Evolutionary conservation across 2,888 invertebrate genomes (phyloP).

Genomic region (Rhabditoides inermis): DNA sequence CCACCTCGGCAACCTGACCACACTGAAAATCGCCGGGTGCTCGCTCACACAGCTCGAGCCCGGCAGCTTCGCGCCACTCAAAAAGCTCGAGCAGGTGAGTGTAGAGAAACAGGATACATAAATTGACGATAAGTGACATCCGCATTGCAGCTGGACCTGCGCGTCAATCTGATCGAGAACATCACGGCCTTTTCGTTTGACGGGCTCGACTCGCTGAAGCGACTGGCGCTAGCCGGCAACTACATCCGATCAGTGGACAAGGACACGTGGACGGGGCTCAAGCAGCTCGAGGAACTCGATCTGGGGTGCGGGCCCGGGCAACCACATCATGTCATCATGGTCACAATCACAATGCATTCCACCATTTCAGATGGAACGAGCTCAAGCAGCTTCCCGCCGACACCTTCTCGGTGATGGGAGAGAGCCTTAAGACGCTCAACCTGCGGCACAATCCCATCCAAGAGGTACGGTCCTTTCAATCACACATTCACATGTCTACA

Average conservation of each 20-base stretch:
- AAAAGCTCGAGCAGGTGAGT: slow-evolving; percentile 62
- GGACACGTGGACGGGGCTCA: slow-evolving; percentile 75
- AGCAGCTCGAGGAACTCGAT: slow-evolving; percentile 73
- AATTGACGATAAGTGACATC: neutral
- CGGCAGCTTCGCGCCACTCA: slow-evolving; percentile 75
- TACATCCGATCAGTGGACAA: slow-evolving; percentile 57
- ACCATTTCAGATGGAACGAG: no score
- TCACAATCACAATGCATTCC: no score
- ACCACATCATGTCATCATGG: no score
- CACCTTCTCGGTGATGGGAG: slow-evolving; percentile 26
- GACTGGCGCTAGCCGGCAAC: slow-evolving; percentile 67
- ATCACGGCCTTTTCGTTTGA: slow-evolving; percentile 76
- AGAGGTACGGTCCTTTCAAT: slow-evolving; percentile 4
- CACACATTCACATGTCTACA: neutral
- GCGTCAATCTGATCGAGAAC: slow-evolving; percentile 71
- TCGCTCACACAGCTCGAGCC: slow-evolving; percentile 59
- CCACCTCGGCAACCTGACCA: slow-evolving; percentile 53
- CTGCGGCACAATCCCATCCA: slow-evolving; percentile 32
- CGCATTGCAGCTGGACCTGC: slow-evolving; percentile 65
- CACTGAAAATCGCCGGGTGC: slow-evolving; percentile 55
- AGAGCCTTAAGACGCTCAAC: slow-evolving; percentile 26
- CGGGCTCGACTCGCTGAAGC: slow-evolving; percentile 72
- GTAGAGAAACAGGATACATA: neutral
- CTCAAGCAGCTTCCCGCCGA: slow-evolving; percentile 26
- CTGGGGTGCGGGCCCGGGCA: no score